Base-by-base conservation (phyloP, 2,797 vertebrate genomes). In the Anguilla anguilla region DNA sequence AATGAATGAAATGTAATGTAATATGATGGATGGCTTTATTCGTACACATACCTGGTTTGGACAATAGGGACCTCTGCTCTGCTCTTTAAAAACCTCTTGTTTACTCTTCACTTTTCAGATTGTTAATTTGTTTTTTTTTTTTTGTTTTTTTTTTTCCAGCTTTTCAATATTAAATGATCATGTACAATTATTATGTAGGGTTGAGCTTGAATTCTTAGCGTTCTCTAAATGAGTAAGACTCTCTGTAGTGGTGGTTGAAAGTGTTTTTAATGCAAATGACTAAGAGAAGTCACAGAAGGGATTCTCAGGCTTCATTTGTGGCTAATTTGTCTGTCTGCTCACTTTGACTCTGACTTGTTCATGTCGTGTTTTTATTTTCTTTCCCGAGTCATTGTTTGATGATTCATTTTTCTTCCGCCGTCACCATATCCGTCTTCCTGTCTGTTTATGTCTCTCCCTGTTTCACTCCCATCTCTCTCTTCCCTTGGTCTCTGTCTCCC, bases 401-500 rank as follows among this genome's bases (percentile, higher is more conserved):
- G 57, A 67, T 49, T 61, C 10, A 64, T 61, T n/a, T 82, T 51
- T 49, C 35, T 82, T 22, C 59, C 6, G 43, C 79, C 25, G 74
- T 79, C 79, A 82, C 19, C 49, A 82, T 46, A 25, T 57, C 25
- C 61, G 39, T 79, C 67, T 59, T 22, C 11, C 72, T 69, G 74
- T 67, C 11, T 53, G 3, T 85, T 55, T 79, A 55, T 39, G 28
- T 89, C 22, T 89, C 31, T 90, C 84, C 89, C 85, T 88, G 15
- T 79, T 1, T 91, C 92, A 85, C 88, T 91, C 85, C 53, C 0
- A 55, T 91, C 85, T 91, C 43, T 46, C 43, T 46, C 43, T 15
- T 79, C 1, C 81, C 57, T 53, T 2, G 7, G 51, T 43, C 9
- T 90, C 90, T 67, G 91, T 91, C 92, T 86, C 88, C 91, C 85